Evolutionary conservation across 2,888 invertebrate species (phyloP), one percentile per base, ranked within the genome.

Genomic region (Tiliacea citrago): DNA sequence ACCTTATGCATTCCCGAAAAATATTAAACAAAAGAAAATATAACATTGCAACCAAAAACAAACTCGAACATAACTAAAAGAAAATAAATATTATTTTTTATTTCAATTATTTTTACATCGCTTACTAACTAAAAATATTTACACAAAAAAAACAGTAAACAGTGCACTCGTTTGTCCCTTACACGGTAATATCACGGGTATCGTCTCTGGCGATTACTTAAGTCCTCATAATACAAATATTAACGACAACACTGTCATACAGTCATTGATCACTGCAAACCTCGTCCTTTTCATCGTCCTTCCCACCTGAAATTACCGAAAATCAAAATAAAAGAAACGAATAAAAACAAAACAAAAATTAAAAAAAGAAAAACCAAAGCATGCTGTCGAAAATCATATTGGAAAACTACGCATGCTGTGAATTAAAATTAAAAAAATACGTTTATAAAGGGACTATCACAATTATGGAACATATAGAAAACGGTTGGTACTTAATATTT

Each of bases 131-230:
- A 94, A 81, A 78, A 79, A 90, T 95, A 96, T 96, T 93, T 96
- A 96, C 95, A 96, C 82, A 88, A 90, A 91, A 88, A 75, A 79
- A 80, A 69, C 55, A 45, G 90, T 88, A 87, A 89, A 77, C 73
- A 82, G 73, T 88, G 88, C 91, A 93, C 93, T 93, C 90, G 88
- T 88, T 90, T 89, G 88, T 90, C 92, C 89, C 96, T 95, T 95
- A 96, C 90, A 91, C 90, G 91, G 91, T 96, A 96, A 96, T 96
- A 96, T 96, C 96, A 96, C 96, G 96, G 93, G 88, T 82, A 95
- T 96, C 96, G 96, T 96, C 96, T 92, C 92, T 96, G 86, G 92
- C 96, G 96, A 96, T 92, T 88, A 83, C 75, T 84, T 87, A 85
- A 86, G 91, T 91, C 83, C 88, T 89, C 90, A 90, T 83, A 87